Conservation (phyloP, 2,888 invertebrate genomes). For the Drosophila phalerata region DNA sequence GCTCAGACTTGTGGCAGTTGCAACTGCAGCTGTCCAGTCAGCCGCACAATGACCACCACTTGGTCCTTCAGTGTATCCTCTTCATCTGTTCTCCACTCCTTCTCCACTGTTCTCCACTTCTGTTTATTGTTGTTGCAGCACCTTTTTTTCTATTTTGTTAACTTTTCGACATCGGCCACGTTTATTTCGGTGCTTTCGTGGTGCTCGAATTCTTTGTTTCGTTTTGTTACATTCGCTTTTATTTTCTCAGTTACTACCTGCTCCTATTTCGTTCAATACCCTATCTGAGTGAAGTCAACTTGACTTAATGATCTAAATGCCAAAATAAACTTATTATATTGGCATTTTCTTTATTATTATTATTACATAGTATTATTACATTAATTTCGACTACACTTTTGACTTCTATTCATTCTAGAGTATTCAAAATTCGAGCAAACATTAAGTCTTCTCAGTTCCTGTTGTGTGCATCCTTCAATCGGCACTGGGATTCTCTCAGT, state of each 20-base stretch:
- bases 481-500: conserved; percentile 13
- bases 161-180: conserved; percentile 42
- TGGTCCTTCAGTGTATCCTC: conserved; percentile 25
- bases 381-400: no score
- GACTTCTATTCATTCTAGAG: conserved; percentile 1
- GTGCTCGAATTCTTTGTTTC: conserved; percentile 40
- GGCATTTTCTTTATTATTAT: no score
- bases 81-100: conserved; percentile 1
- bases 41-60: conserved; percentile 67
- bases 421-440: conserved; percentile 3
- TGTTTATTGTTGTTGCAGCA: conserved; percentile 3
- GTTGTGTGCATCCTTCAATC: conserved; percentile 53
- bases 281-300: not conserved
- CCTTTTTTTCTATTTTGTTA: conserved; percentile 34
- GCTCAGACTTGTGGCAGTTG: conserved; percentile 11
- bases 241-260: conserved; percentile 34
- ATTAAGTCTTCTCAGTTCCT: not conserved
- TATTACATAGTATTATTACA: not conserved
- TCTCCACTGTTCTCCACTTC: not conserved
- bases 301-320: not conserved
- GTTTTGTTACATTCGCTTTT: conserved; percentile 48
- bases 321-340: not conserved
- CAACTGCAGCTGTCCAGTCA: conserved; percentile 48
- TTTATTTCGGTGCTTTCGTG: conserved; percentile 44
- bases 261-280: conserved; percentile 37